Base-by-base conservation (phyloP, 2,113 vertebrate species). In the Poeciliopsis retropinna region DNA sequence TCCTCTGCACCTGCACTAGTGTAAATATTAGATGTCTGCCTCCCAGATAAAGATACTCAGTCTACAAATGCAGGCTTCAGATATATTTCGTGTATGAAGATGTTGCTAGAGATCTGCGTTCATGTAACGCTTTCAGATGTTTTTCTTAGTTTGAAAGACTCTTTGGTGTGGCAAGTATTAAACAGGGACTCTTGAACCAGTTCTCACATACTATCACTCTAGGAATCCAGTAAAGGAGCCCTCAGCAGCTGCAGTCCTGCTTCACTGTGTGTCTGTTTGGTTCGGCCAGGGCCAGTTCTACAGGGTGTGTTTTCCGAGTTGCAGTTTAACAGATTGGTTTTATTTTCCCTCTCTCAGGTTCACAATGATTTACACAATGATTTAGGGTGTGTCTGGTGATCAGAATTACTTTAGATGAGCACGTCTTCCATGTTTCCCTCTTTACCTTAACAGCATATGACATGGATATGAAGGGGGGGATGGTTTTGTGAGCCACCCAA, bases 381-480 rank as follows among this genome's bases (percentile, higher is more conserved):
- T 79, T 41, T 19, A 5, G 60, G 54, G 63, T 66, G 67, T 79
- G 65, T 1, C 72, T 78, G 80, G 63, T 70, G 64, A 65, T 47
- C 62, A 30, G 70, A 74, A 70, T 67, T 5, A 32, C 78, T 84
- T 78, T 28, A 77, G 81, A 87, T 90, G 81, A 86, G 88, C 82
- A 82, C 72, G 86, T 93, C 88, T 92, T 91, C 88, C 89, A 79
- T 87, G 78, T 83, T 78, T 68, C 41, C 67, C 29, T 28, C 41
- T 68, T 37, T 73, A 30, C 51, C 64, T 78, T 77, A 68, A 84
- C 57, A 19, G 32, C 32, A 68, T 72, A 80, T 29, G 79, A 76
- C 82, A 76, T 87, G 54, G 64, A 31, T 80, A 66, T 64, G 79
- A 72, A 71, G 51, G 78, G 72, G 72, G 80, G 64, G 78, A 70